Conservation (phyloP, 2,113 vertebrate genomes). For the Stictonetta naevosa region DNA sequence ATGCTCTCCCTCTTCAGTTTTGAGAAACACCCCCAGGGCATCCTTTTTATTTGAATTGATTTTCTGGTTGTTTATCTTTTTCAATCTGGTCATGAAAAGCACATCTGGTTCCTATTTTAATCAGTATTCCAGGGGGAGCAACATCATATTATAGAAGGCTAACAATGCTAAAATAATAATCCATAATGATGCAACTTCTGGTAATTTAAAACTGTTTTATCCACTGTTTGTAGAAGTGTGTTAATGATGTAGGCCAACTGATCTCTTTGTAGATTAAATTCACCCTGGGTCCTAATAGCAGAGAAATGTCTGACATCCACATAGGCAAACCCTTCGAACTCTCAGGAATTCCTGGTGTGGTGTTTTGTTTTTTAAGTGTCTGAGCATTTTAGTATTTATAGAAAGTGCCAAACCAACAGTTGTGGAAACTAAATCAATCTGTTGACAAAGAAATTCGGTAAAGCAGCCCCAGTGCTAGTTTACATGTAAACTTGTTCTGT, state of each 20-base stretch:
- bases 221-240: constrained; percentile 73
- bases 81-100: constrained; percentile 76
- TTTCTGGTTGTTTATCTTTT: constrained; percentile 80
- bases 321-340: background rate
- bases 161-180: constrained; percentile 82
- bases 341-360: constrained; percentile 1
- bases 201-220: constrained; percentile 77
- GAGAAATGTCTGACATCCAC: constrained; percentile 17
- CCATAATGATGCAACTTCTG: constrained; percentile 79
- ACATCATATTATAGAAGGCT: constrained; percentile 80
- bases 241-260: constrained; percentile 70
- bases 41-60: constrained; percentile 78
- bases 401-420: background rate
- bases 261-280: constrained; percentile 58
- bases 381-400: background rate
- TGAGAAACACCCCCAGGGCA: constrained; percentile 66
- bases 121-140: constrained; percentile 78
- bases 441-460: background rate
- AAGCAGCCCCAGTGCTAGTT: background rate
- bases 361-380: background rate
- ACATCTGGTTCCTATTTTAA: constrained; percentile 85
- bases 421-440: background rate
- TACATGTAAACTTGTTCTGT: background rate
- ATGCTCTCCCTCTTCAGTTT: constrained; percentile 2
- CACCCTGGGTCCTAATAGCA: constrained; percentile 35